Base-by-base conservation (phyloP, 2,113 vertebrate species). In the Pipra filicauda region DNA sequence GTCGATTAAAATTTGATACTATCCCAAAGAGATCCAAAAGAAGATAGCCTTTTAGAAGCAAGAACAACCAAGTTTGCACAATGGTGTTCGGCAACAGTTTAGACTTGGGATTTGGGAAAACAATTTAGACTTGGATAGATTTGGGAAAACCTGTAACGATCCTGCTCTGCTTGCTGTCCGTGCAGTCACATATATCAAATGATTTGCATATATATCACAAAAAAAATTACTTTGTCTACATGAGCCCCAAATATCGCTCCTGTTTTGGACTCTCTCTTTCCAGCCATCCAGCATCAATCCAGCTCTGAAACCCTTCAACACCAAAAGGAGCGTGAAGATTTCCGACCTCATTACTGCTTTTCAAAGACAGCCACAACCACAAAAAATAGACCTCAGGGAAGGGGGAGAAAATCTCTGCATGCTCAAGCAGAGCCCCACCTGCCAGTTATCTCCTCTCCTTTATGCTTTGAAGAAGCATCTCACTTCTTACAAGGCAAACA, bases 391-490 rank as follows among this genome's bases (percentile, higher is more conserved):
- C 92, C 79, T 90, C 12, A 3, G 73, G 80, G 85, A 91, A 88
- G 33, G 13, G 46, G 66, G 27, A 58, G 58, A 71, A 90, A 88
- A 79, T 69, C 58, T 83, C 71, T 20, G 49, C 58, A 28, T 0
- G 5, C 75, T 72, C 48, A 82, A 88, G 85, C 86, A 80, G 41
- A 88, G 46, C n/a, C 85, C 62, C 88, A 85, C 74, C 78, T 90
- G 78, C 66, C 78, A 85, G 85, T 88, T 90, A 39, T 73, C 64
- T 28, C 79, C 41, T 70, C 71, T 67, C 52, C 67, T 93, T 55
- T 83, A 51, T 85, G 75, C 83, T 97, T 88, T 93, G 94, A 95
- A 92, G 71, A 93, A 69, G 46, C 51, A 70, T 76, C 76, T 89
- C 79, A 54, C 89, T 44, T 91, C 58, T 79, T 57, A 39, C 33